Evolutionary conservation across 2,797 vertebrate species (phyloP).

Genomic region (Bradypodion ventrale): DNA sequence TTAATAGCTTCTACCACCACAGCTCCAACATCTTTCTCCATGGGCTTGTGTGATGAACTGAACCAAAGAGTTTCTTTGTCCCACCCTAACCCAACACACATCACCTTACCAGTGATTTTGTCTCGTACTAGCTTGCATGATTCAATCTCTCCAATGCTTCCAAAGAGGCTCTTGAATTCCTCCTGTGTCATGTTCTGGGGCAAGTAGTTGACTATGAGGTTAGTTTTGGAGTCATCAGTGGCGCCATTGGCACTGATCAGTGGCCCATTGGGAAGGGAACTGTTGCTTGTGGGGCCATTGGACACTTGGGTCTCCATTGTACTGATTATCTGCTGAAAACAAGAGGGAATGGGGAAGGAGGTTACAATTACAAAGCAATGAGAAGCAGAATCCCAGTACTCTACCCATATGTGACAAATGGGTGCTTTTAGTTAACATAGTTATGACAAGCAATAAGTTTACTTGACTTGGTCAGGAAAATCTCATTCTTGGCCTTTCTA

Average conservation of each 20-base stretch:
- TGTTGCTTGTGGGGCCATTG: slow-evolving; percentile 88
- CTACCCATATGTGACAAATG: too few species aligned
- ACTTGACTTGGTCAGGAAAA: not conserved
- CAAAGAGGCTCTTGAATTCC: slow-evolving; percentile 95
- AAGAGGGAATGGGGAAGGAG: slow-evolving; percentile 65
- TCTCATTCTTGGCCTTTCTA: not conserved
- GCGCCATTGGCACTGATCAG: slow-evolving; percentile 87
- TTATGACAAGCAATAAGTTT: not conserved
- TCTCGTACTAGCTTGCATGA: slow-evolving; percentile 96
- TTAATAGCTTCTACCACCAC: too few species aligned
- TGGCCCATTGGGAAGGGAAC: slow-evolving; percentile 87
- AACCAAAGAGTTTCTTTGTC: not conserved
- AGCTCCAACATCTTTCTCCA: not conserved
- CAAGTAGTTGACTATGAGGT: slow-evolving; percentile 98
- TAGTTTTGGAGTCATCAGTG: slow-evolving; percentile 96
- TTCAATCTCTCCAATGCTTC: slow-evolving; percentile 95
- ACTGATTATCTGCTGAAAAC: slow-evolving; percentile 96
- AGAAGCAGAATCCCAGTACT: not conserved
- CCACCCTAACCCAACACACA: not conserved
- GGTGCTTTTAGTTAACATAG: not conserved
- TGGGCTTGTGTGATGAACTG: not conserved
- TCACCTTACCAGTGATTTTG: slow-evolving; percentile 90
- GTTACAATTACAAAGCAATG: slow-evolving; percentile 2
- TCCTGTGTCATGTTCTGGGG: slow-evolving; percentile 99
- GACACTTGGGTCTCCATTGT: slow-evolving; percentile 99